Conservation (phyloP, 2,113 vertebrate species). For the Ibidorhyncha struthersii region DNA sequence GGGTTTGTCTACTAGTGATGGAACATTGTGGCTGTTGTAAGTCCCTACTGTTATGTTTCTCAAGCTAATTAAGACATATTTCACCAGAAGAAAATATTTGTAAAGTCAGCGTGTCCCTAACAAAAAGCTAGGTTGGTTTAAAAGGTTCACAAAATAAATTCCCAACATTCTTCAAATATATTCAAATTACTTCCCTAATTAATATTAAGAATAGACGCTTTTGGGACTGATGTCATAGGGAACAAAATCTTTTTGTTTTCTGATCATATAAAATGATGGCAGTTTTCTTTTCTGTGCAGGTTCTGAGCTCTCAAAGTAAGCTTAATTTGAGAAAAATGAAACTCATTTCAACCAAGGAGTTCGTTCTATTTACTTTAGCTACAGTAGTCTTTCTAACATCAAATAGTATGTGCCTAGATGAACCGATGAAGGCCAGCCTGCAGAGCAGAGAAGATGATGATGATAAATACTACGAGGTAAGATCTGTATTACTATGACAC, state of each 20-base stretch:
- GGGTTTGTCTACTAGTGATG: conserved; percentile 42
- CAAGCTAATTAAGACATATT: conserved; percentile 74
- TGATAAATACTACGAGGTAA: conserved; percentile 69
- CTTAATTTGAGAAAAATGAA: conserved; percentile 68
- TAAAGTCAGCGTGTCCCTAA: conserved; percentile 46
- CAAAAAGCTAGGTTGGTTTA: conserved; percentile 26
- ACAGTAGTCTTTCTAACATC: conserved; percentile 58
- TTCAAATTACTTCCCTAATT: conserved; percentile 66
- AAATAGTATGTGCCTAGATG: conserved; percentile 51
- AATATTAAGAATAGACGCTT: conserved; percentile 39
- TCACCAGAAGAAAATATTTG: conserved; percentile 65
- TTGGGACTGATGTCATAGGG: conserved; percentile 46
- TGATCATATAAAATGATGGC: conserved; percentile 70
- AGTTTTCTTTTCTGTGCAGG: neutral
- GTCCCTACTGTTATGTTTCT: conserved; percentile 4
- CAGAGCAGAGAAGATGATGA: conserved; percentile 60
- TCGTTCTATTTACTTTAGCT: conserved; percentile 63
- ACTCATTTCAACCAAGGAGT: conserved; percentile 50
- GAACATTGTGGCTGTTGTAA: conserved; percentile 7
- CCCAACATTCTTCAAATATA: conserved; percentile 55
- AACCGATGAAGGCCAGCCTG: conserved; percentile 30
- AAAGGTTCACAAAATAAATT: conserved; percentile 62
- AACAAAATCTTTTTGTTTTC: conserved; percentile 50
- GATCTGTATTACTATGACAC: neutral
- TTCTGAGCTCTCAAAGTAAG: conserved; percentile 9